Base-by-base conservation (phyloP, 2,797 vertebrate species). In the Coendou prehensilis region DNA sequence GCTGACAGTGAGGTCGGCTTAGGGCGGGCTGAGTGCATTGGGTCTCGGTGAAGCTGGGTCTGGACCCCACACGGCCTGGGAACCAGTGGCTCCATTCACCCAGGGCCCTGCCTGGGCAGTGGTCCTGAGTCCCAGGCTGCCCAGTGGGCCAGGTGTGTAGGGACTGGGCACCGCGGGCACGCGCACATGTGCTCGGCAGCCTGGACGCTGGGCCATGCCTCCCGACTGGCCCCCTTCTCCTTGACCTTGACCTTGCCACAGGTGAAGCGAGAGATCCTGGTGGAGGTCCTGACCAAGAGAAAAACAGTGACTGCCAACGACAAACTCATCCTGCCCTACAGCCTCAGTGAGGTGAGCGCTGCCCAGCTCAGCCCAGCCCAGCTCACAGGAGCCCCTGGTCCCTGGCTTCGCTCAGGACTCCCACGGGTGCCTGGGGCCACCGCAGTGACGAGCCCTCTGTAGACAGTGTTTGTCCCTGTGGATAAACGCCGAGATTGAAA, bases 221-320 rank as follows among this genome's bases (percentile, higher is more conserved):
- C 33, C n/a, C 0, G 1, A 37, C 26, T 1, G 17, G 7, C 0
- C 18, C 50, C 63, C 17, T 28, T 41, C 8, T 41, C 37, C 23
- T 6, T 47, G 23, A 26, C 71, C 23, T 47, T 26, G 26, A 17
- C 22, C 10, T 47, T 10, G 61, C 23, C 15, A 78, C 61, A 99
- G 99, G 99, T 99, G 37, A 99, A 99, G 97, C 98, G 99, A 90
- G 99, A 99, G 98, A 98, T 98, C 83, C 98, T 99, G 76, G 99
- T 99, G 83, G 99, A 99, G 96, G 98, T 99, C 64, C 98, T 99
- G 97, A 99, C 99, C 79, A 99, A 99, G 96, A 99, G 99, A 98
- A 99, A 99, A 99, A 98, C 99, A 0, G 98, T 99, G 98, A 99
- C 99, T 0, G 98, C 98, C 67, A 98, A 99, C 0, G 98, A 98